Evolutionary conservation across 2,113 vertebrate species (phyloP), one percentile per base, ranked within the genome.

Genomic region (Muntiacus reevesi): DNA sequence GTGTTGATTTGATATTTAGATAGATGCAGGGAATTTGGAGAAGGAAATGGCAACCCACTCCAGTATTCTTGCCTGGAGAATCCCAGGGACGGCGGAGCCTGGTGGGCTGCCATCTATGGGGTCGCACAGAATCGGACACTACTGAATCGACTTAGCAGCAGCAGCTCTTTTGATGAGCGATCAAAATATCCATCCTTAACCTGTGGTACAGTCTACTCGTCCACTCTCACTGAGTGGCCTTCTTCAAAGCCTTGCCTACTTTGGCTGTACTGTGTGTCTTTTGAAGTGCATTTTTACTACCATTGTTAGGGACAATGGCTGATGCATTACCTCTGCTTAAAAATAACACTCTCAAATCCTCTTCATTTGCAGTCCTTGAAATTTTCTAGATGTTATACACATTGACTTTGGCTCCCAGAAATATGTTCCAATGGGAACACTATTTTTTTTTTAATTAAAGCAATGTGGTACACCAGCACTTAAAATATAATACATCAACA

Each of bases 351-450:
- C n/a, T 97, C 21, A 13, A 9, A 90, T 52, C n/a, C 50, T 94
- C 23, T 87, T 97, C 86, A 89, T 94, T 93, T 94, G 23, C 47
- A 71, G 36, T 88, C 17, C 47, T 95, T 95, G 47, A 85, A 93
- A 87, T 90, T 88, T 88, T 94, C 84, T 92, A 76, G 40, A 74
- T 89, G 19, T 21, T 33, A 1, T 60, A 50, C 45, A 93, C 45
- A 86, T 83, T 84, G 71, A 86, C 45, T 84, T 93, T 84, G 71
- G 55, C 52, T 93, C 21, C 8, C 11, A 79, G 52, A 52, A 91
- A 59, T 87, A 15, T 87, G 52, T 90, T 43, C 62, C 88, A 50
- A 23, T 84, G 64, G 23, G 30, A 88, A n/a, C 7, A 27, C 55
- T 36, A 11, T 71, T 36, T 71, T 64, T 91, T 95, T 95, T 74